Conservation (phyloP, 2,113 vertebrate genomes). For the Orycteropus afer region DNA sequence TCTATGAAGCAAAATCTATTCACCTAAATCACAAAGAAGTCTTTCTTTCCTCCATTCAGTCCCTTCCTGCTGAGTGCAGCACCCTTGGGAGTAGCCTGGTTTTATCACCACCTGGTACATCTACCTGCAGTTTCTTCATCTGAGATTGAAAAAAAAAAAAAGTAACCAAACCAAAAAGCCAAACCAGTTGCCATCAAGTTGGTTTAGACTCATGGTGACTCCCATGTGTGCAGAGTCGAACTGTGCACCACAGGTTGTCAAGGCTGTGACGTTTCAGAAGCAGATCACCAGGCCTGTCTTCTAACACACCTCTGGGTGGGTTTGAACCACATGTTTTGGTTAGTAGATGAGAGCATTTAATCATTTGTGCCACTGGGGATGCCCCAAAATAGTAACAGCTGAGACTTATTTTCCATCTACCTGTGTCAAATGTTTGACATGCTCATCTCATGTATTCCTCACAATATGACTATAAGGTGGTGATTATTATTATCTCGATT, state of each 20-base stretch:
- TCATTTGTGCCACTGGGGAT: neutral
- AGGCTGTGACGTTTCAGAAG: neutral
- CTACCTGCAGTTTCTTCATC: neutral
- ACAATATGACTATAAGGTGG: accelerated
- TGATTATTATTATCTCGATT: neutral
- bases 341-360: neutral
- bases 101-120: no score
- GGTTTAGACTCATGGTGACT: neutral
- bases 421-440: no score
- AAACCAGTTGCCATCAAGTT: neutral
- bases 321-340: neutral
- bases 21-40: neutral
- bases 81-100: neutral
- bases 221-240: neutral
- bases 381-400: neutral
- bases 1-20: neutral
- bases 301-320: neutral
- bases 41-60: neutral
- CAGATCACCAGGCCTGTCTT: neutral
- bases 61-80: neutral
- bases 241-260: neutral
- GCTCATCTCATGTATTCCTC: neutral
- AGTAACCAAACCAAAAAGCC: neutral
- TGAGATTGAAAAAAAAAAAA: neutral
- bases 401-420: neutral